These are phyloP conservation scores for Momotus momota DNA, from an alignment of 2,797 vertebrate species.

Conservation along the genomic window DNA sequence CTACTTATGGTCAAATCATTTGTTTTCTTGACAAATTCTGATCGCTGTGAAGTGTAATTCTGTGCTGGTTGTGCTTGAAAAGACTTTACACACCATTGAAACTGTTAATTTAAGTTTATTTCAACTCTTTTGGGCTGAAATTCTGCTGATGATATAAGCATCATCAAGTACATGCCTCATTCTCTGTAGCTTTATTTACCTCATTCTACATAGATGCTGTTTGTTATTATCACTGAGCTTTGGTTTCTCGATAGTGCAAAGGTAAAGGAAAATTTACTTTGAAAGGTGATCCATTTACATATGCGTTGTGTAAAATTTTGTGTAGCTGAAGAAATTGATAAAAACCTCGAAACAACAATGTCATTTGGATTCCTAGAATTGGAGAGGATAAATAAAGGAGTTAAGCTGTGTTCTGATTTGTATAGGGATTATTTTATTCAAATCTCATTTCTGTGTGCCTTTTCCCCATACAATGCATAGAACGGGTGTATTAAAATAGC, in stretches of 20 bases:
- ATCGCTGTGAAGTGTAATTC: neutral
- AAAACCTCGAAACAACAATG: neutral
- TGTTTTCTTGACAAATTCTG: neutral
- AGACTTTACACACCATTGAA: neutral
- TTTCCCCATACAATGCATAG: neutral
- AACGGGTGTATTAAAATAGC: neutral
- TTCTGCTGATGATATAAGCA: neutral
- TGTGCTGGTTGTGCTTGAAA: neutral
- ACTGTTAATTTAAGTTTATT: neutral
- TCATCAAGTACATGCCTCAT: neutral
- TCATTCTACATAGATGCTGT: neutral
- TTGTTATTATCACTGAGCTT: neutral
- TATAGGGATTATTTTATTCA: neutral
- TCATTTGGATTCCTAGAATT: neutral
- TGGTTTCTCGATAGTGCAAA: neutral
- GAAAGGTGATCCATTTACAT: neutral
- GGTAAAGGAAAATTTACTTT: neutral
- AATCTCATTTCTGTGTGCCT: neutral
- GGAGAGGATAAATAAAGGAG: neutral
- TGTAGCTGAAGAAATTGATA: neutral
- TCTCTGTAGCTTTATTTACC: neutral
- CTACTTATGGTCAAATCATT: neutral
- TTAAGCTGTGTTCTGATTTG: neutral
- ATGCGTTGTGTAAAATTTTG: neutral
- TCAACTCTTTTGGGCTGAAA: neutral